Conservation (phyloP, 30 jellyfish, hydroid and myxozoan species). For the Hydra vulgaris region DNA sequence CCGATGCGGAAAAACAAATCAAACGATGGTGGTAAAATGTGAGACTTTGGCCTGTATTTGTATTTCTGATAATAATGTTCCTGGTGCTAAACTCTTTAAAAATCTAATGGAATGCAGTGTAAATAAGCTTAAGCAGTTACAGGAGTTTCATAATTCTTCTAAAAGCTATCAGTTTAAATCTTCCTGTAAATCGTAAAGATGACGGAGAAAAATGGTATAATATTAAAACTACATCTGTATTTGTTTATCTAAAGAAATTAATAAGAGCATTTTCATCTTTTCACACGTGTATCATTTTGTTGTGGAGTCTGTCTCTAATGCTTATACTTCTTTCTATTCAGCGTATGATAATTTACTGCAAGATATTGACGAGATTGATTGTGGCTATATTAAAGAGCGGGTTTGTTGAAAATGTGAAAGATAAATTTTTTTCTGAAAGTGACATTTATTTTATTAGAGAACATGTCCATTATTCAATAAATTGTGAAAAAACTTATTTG, state of each 20-base stretch:
- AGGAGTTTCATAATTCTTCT: conserved; percentile 20
- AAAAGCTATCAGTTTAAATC: not conserved
- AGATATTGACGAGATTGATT: not conserved
- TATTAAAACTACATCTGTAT: not conserved
- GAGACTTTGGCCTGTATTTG: not conserved
- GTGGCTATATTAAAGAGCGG: conserved; percentile 12
- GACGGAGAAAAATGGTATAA: conserved; percentile 28
- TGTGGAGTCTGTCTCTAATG: not conserved
- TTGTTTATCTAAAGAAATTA: not conserved
- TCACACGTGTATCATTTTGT: conserved; percentile 6
- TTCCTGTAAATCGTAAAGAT: conserved; percentile 7
- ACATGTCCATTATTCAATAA: conserved; percentile 54
- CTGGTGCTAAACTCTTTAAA: conserved; percentile 28
- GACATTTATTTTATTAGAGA: conserved; percentile 16
- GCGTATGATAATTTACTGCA: not conserved
- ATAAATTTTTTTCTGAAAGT: not conserved
- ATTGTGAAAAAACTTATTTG: conserved; percentile 16
- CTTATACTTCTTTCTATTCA: not conserved
- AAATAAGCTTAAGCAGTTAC: conserved; percentile 3
- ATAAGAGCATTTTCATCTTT: not conserved
- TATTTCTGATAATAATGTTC: conserved; percentile 26
- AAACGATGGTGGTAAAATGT: not conserved
- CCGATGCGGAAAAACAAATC: not conserved
- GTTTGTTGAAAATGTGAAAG: conserved; percentile 26
- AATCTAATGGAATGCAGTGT: conserved; percentile 10